phyloP scores from a whole-genome alignment of 2,797 vertebrate species.

The Craterocephalus amniculus region DNA sequence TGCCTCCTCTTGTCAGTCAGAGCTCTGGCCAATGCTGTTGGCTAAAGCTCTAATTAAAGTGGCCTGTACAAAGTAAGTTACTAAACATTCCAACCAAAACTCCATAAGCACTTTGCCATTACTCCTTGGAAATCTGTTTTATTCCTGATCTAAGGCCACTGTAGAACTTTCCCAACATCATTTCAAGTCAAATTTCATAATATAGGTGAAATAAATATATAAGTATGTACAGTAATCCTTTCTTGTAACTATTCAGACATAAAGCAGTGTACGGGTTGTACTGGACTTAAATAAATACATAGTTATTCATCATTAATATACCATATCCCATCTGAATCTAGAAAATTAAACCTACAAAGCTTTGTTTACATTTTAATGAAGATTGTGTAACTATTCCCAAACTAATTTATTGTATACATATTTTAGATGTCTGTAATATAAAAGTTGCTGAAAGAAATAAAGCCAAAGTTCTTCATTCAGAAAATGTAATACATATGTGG shows the following conservation, averaged over 20 bases:
- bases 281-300: neutral
- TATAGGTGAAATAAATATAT: constrained; percentile 5
- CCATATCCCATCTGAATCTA: neutral
- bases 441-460: too few species aligned
- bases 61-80: constrained; percentile 89
- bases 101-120: constrained; percentile 1
- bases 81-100: constrained; percentile 10
- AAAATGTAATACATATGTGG: neutral
- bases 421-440: too few species aligned
- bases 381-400: neutral
- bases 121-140: neutral
- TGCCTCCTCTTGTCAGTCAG: constrained; percentile 82
- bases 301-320: neutral
- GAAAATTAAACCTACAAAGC: neutral
- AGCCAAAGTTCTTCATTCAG: too few species aligned
- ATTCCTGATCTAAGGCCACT: constrained; percentile 14
- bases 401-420: too few species aligned
- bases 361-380: neutral
- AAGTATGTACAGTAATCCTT: constrained; percentile 11
- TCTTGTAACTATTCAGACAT: constrained; percentile 12
- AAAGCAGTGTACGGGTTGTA: neutral
- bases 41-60: constrained; percentile 94
- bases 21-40: constrained; percentile 96
- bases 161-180: constrained; percentile 8
- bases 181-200: constrained; percentile 9